Conservation (phyloP, 2,113 vertebrate species). For the Lagopus muta region DNA sequence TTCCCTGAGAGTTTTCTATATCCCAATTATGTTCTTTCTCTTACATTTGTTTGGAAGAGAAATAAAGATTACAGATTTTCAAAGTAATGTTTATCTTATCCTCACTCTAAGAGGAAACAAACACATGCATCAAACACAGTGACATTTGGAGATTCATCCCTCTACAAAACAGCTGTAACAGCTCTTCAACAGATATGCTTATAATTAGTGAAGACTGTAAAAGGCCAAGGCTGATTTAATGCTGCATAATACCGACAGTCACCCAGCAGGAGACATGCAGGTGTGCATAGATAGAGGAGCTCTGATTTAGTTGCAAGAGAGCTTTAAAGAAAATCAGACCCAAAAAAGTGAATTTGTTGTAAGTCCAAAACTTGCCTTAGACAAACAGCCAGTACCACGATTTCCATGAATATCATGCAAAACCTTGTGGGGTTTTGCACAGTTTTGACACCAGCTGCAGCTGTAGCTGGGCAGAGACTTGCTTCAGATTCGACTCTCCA, state of each 20-base stretch:
- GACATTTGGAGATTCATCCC: neutral
- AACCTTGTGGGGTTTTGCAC: neutral
- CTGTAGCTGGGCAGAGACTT: neutral
- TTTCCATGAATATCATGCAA: neutral
- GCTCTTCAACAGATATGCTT: slow-evolving; percentile 43
- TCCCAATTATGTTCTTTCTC: neutral
- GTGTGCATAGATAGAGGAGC: neutral
- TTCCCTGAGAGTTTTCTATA: neutral
- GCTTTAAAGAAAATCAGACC: neutral
- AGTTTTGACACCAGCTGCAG: neutral
- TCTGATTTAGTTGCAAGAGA: neutral
- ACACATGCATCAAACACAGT: neutral
- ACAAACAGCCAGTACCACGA: neutral
- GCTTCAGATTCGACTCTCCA: neutral
- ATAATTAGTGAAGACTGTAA: slow-evolving; percentile 3
- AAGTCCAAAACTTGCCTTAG: neutral
- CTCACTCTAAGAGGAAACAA: slow-evolving; percentile 35
- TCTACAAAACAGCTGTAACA: neutral
- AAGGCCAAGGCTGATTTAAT: slow-evolving; percentile 21
- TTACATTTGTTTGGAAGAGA: slow-evolving; percentile 44
- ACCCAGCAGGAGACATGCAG: neutral
- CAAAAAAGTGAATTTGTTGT: neutral
- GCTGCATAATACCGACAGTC: neutral
- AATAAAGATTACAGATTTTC: slow-evolving; percentile 55
- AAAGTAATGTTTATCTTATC: slow-evolving; percentile 21